Percentiles rank a stretch among this genome's conserved stretches.
Evolutionary conservation across 2,797 vertebrate species (phyloP).

Genomic region (Sandelia bainsii): DNA sequence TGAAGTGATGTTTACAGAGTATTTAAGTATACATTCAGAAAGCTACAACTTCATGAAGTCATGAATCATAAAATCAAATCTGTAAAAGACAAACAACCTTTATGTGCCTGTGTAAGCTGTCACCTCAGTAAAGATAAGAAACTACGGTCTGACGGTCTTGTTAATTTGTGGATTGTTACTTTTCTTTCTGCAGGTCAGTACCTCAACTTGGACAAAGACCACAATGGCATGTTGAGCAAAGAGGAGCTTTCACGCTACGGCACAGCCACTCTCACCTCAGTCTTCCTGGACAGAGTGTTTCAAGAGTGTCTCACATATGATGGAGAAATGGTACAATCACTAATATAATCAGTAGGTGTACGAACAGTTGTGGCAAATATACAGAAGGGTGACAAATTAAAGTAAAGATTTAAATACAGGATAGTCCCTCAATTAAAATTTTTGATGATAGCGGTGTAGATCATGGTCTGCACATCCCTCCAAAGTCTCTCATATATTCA

Average conservation of each 20-base stretch:
- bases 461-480: no score
- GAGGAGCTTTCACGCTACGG: slow-evolving; percentile 98
- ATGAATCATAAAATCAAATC: background rate
- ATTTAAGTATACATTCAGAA: no score
- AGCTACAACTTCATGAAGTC: no score
- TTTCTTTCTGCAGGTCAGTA: slow-evolving; percentile 89
- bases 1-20: no score
- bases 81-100: background rate
- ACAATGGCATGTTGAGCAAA: slow-evolving; percentile 99
- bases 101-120: background rate
- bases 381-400: background rate
- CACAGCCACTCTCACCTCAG: slow-evolving; percentile 94
- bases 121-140: background rate
- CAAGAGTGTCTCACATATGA: slow-evolving; percentile 98
- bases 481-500: background rate
- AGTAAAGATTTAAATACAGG: background rate
- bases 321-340: slow-evolving; percentile 93
- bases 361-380: background rate
- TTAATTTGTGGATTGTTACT: background rate
- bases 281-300: slow-evolving; percentile 97
- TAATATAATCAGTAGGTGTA: background rate
- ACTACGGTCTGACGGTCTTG: background rate
- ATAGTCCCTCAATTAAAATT: background rate
- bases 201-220: slow-evolving; percentile 97
- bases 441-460: background rate